These are phyloP conservation scores for Macroramphosus scolopax DNA, from an alignment of 2,797 vertebrate genomes.

Conservation along the genomic window DNA sequence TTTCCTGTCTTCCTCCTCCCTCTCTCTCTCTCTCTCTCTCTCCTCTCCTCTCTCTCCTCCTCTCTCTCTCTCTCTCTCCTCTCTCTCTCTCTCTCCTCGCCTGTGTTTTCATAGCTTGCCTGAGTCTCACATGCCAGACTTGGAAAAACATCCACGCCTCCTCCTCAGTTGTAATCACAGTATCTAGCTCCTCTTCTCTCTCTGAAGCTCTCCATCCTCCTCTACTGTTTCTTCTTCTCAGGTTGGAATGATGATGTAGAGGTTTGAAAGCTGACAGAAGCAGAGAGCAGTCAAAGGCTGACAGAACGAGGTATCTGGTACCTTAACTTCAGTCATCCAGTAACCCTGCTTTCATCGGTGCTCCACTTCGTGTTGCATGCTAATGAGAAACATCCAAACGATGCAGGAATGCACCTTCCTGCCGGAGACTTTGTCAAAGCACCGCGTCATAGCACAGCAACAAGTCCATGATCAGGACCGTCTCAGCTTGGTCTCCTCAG, in stretches of 20 bases:
- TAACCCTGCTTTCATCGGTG: no score
- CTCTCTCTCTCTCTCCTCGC: slow-evolving; percentile 9
- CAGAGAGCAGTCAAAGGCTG: neutral
- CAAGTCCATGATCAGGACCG: no score
- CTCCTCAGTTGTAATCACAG: slow-evolving; percentile 13
- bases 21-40: slow-evolving; percentile 10
- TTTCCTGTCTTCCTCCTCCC: slow-evolving; percentile 23
- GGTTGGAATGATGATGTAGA: neutral
- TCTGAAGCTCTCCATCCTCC: slow-evolving; percentile 9
- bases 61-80: slow-evolving; percentile 18
- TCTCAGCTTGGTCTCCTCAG: no score
- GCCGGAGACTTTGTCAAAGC: no score
- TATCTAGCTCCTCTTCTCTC: slow-evolving; percentile 7
- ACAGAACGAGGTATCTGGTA: neutral
- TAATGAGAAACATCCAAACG: no score
- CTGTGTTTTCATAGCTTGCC: slow-evolving; percentile 26
- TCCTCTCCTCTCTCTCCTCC: slow-evolving; percentile 15
- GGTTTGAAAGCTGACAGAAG: neutral
- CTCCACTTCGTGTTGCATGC: no score
- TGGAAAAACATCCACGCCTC: slow-evolving; percentile 15
- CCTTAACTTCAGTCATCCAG: no score
- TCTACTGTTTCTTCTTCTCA: neutral
- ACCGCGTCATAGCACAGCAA: no score
- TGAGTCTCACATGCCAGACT: slow-evolving; percentile 24
- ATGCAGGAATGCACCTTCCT: no score